Base-by-base conservation (phyloP, 2,797 vertebrate species). In the Myotis pilosus region DNA sequence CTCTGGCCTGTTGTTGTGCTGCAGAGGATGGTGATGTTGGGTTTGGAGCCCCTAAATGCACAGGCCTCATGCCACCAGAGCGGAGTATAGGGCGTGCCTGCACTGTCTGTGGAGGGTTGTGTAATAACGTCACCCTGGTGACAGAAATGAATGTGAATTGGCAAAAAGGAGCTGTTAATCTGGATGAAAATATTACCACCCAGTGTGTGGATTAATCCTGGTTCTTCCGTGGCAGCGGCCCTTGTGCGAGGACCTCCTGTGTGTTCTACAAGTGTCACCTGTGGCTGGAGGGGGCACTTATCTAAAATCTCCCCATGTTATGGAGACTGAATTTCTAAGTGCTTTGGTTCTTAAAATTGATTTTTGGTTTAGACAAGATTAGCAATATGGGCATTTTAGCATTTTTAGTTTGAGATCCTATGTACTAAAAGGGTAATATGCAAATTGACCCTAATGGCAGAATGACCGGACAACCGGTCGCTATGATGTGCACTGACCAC, bases 151-250 rank as follows among this genome's bases (percentile, higher is more conserved):
- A 80, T 92, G 87, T 69, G 79, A 66, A 87, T 28, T 87, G 36
- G 87, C 87, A 86, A 80, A 97, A 96, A 93, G 69, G 96, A 96
- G 86, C 96, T 96, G 51, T 97, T 98, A 96, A 97, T 98, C 94
- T 96, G 91, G 95, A 69, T 94, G 95, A 95, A 97, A 95, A 83
- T 94, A 96, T 91, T 94, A 85, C 96, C 82, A 89, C 94, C 12
- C 22, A 80, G 36, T 93, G 84, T 74, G 75, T 68, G 83, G 80
- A 44, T 95, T 81, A 82, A 81, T 94, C 92, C 87, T 64, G 51
- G 0, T 88, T 38, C 33, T 96, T 96, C 78, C 0, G 20, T 74
- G 89, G 79, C 60, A 62, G 75, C 13, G 30, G 30, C 76, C 60
- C 72, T 93, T 82, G 20, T 55, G 36, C 57, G 11, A 66, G 51